phyloP scores from a whole-genome alignment of 1,140 invertebrate species.

The Protaetia brevitarsis region DNA sequence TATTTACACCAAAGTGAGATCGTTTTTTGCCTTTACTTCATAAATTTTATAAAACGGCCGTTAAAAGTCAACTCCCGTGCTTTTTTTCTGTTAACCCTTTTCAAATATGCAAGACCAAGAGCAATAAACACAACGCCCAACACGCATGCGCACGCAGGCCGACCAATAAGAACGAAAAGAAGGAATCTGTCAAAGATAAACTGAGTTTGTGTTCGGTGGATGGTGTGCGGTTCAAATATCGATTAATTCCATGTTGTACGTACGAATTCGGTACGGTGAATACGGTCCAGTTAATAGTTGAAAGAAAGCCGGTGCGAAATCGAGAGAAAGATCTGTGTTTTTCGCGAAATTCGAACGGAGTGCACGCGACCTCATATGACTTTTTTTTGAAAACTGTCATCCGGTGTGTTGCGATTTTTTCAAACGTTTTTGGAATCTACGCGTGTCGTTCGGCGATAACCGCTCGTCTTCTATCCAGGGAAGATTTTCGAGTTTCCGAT shows the following conservation, averaged over 20 bases:
- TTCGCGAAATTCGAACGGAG: background rate
- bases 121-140: background rate
- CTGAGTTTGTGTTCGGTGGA: slow-evolving; percentile 22
- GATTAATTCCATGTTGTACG: slow-evolving; percentile 23
- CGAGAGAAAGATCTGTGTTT: background rate
- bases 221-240: slow-evolving; percentile 25
- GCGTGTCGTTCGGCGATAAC: background rate
- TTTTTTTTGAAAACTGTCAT: slow-evolving; percentile 2
- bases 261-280: slow-evolving; percentile 1
- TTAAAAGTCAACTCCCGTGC: too few relatives aligned
- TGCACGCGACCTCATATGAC: background rate
- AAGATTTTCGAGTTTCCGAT: background rate
- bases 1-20: too few relatives aligned
- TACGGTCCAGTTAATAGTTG: background rate
- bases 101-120: too few relatives aligned
- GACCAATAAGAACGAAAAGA: slow-evolving; percentile 12
- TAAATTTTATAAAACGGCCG: too few relatives aligned
- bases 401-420: background rate
- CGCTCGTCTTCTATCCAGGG: background rate
- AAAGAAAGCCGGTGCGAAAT: background rate
- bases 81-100: too few relatives aligned
- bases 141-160: background rate
- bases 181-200: slow-evolving; percentile 24
- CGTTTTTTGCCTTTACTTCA: too few relatives aligned
- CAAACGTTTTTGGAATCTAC: background rate